Base-by-base conservation (phyloP, 2,797 vertebrate species). In the Merluccius polli region DNA sequence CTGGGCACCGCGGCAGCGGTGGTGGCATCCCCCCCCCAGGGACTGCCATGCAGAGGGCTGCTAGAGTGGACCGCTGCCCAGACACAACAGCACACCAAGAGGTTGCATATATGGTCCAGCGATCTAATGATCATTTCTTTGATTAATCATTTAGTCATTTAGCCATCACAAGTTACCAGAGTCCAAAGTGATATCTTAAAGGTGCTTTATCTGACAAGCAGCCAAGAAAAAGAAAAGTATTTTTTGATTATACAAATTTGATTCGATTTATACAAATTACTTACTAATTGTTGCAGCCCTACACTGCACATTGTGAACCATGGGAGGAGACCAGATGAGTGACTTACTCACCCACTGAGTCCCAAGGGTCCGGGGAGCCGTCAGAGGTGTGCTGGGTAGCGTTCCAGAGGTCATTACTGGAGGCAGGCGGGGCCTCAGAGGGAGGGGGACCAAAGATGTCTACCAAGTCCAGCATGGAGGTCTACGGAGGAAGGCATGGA, bases 381-480 rank as follows among this genome's bases (percentile, higher is more conserved):
- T 91, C 85, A 77, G 77, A 71, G 44, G 77, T 24, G 15, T 90
- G 81, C 4, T 87, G 86, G 10, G 84, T 35, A 11, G 85, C 79
- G 83, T 95, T 94, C 97, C 96, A 97, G 0, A 94, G 95, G 85
- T 97, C 95, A 3, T 90, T 65, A 29, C 9, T 84, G 30, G 92
- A 87, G 0, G 84, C 77, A 72, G 86, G 82, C 0, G 79, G 80
- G 41, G 87, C 93, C 78, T 94, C 90, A 75, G 95, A 92, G 8
- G 93, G 88, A 0, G 95, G 82, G 30, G 59, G 8, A 27, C 93
- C 92, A 4, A 98, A 98, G 85, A 98, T 92, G 84, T 97, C 96
- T 27, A 95, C 95, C 75, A 98, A 93, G 80, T 98, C 96, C 88
- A 95, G 85, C 90, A 96, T 94, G 80, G 95, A 94, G 12, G 96